Percentiles rank a stretch among this genome's conserved stretches.
phyloP scores from a whole-genome alignment of 2,113 vertebrate genomes.

The Calyptomena viridis region DNA sequence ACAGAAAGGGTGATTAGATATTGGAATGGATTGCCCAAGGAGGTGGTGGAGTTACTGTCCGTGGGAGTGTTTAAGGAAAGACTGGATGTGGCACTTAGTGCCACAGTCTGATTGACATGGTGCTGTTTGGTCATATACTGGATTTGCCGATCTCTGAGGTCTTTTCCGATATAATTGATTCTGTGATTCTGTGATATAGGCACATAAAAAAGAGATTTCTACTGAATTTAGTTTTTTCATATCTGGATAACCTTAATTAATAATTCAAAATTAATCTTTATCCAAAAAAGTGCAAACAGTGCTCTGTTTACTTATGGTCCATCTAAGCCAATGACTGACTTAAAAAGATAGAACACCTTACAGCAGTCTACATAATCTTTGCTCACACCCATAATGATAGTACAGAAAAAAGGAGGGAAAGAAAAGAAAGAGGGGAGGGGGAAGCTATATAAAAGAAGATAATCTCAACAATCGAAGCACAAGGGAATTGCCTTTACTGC shows the following conservation, averaged over 20 bases:
- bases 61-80: background rate
- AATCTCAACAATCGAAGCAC: background rate
- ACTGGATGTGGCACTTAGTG: background rate
- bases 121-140: background rate
- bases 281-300: background rate
- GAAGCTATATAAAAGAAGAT: background rate
- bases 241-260: background rate
- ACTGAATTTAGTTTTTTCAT: background rate
- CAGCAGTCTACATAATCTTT: background rate
- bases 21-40: background rate
- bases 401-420: background rate
- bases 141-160: background rate
- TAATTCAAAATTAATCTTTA: background rate
- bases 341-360: background rate
- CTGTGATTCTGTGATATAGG: background rate
- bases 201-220: background rate
- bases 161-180: background rate
- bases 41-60: fast-evolving
- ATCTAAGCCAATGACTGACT: background rate
- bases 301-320: background rate
- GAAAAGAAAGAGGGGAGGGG: background rate
- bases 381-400: background rate
- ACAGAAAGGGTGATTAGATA: background rate
- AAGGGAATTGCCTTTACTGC: slow-evolving; percentile 13
- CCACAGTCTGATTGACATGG: background rate